Evolutionary conservation across 2,888 invertebrate species (phyloP).

Genomic region (Dolomedes plantarius): DNA sequence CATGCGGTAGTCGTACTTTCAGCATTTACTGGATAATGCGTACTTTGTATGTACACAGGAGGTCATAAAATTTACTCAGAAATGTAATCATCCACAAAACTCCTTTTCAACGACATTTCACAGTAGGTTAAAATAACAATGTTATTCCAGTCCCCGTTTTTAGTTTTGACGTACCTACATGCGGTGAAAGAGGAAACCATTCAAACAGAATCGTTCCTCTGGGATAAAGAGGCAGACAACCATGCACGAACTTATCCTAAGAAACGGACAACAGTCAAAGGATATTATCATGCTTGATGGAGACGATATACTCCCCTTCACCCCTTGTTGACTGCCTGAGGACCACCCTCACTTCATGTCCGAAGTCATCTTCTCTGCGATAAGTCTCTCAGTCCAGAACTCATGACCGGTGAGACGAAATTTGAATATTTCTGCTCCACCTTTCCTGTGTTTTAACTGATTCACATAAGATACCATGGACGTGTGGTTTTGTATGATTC

Average conservation of each 20-base stretch:
- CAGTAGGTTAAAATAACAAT: not conserved
- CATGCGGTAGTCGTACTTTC: no score
- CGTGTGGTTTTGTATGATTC: no score
- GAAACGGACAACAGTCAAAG: not conserved
- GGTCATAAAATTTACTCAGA: not conserved
- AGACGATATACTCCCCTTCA: conserved; percentile 3
- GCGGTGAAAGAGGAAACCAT: not conserved
- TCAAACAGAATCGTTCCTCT: not conserved
- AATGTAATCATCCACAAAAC: not conserved
- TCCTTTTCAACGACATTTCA: not conserved
- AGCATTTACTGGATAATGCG: no score
- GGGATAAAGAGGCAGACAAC: not conserved
- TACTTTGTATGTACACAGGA: not conserved
- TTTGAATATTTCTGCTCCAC: no score
- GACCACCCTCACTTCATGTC: conserved; percentile 4
- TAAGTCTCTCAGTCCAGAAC: no score
- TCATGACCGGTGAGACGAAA: no score
- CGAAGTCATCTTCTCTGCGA: not conserved
- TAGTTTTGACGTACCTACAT: not conserved
- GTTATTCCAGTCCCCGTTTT: not conserved
- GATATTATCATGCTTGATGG: conserved; percentile 1
- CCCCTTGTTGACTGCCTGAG: not conserved
- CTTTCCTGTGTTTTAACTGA: no score
- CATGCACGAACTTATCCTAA: not conserved
- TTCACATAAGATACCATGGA: no score